These are phyloP conservation scores for Norana najaformis DNA, from an alignment of 2,888 invertebrate species.

Conservation along the genomic window DNA sequence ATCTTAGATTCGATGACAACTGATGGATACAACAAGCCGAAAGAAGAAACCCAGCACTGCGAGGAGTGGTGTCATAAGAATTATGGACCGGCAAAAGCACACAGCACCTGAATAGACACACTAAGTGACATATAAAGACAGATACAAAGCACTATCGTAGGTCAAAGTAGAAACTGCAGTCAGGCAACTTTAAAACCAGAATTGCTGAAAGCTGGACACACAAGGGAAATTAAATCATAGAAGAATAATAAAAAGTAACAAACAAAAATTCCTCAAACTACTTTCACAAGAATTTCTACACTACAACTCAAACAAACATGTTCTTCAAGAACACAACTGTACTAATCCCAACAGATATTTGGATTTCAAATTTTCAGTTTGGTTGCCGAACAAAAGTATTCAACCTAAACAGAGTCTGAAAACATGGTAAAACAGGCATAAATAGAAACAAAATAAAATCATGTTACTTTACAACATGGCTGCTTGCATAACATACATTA, in stretches of 20 bases:
- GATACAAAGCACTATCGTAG: not conserved
- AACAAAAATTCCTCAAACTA: not conserved
- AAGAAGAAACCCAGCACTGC: too few relatives aligned
- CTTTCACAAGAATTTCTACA: not conserved
- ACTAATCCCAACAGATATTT: slow-evolving; percentile 3
- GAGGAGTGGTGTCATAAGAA: not conserved
- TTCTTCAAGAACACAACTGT: not conserved
- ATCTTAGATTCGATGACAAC: not conserved
- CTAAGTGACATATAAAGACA: not conserved
- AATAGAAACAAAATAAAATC: slow-evolving; percentile 13
- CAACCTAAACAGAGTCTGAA: slow-evolving; percentile 2
- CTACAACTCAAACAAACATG: not conserved
- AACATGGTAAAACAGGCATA: not conserved
- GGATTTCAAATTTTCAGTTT: slow-evolving; percentile 3
- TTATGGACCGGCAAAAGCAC: not conserved
- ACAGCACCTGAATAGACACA: not conserved
- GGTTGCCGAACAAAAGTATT: not conserved
- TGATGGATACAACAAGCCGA: not conserved
- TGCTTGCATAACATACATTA: not conserved
- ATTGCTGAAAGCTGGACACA: not conserved
- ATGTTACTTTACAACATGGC: not conserved
- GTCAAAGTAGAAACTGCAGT: not conserved
- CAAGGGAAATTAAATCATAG: not conserved
- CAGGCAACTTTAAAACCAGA: not conserved
- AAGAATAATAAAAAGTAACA: not conserved